Base-by-base conservation (phyloP, 2,888 invertebrate genomes). In the Caenorhabditis afra region DNA sequence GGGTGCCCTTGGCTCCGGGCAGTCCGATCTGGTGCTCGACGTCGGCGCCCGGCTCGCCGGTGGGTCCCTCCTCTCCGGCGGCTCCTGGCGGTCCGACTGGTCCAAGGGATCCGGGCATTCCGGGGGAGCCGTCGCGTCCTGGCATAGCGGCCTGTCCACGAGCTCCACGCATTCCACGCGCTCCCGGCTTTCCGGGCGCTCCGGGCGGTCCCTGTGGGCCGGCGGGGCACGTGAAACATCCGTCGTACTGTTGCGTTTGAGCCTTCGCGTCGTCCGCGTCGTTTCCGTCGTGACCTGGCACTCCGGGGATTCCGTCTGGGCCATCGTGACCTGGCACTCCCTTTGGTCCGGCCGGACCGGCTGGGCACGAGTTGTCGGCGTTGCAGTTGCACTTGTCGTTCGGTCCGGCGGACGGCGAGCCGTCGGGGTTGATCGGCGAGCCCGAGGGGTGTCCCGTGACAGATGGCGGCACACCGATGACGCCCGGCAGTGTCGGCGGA, bases 91-190 rank as follows among this genome's bases (percentile, higher is more conserved):
- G 81, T 66, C 87, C 87, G 58, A 82, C 73, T 65, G 80, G 79
- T 82, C 85, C 85, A 44, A 86, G 70, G 20, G 81, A 76, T 78
- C 86, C 86, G 52, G 86, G 86, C 84, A 87, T 86, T 66, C 86
- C 87, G 67, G 87, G 87, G 52, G 81, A 81, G 66, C 87, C 87
- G 67, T 87, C 87, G 47, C 87, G 66, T 22, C 87, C 87, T 52
- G 87, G 87, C 79, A 85, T 83, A 16, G 86, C 87, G 29, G 87
- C 85, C 74, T 87, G 87, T 76, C 87, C 87, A 49, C 87, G 85
- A 14, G 87, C 86, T 75, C 87, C 87, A 52, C 87, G 87, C 86
- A 87, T 86, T 59, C 87, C 87, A 37, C 86, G 83, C 12, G 86
- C 84, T 81, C 85, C 85, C 44, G 85, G 83, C 73, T 85, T 85